A percentile compares a stretch with the other conserved stretches of the same genome.
These are phyloP conservation scores for Belgica antarctica DNA, from an alignment of 2,888 invertebrate species.

Conservation along the genomic window DNA sequence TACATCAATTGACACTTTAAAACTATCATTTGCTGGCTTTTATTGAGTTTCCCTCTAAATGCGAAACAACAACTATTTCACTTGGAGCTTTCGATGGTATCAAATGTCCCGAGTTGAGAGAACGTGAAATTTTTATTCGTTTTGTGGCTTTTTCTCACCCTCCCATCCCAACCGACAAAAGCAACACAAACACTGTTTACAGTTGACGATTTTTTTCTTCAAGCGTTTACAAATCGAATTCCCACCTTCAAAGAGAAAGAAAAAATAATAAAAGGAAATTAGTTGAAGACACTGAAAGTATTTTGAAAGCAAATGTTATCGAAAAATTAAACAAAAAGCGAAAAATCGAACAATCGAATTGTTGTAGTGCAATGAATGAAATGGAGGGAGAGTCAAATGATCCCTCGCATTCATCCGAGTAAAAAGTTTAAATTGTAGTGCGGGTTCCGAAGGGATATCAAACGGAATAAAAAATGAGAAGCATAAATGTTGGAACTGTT, in stretches of 20 bases:
- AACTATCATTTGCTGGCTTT: neutral
- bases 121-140: neutral
- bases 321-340: constrained; percentile 3
- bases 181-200: neutral
- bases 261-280: no score
- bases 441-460: no score
- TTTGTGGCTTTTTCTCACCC: neutral
- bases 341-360: constrained; percentile 29
- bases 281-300: constrained; percentile 14
- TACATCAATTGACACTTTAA: neutral
- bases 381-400: neutral
- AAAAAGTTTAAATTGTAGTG: neutral
- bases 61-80: neutral
- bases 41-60: neutral
- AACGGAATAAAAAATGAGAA: no score
- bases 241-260: constrained; percentile 7
- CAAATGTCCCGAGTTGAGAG: neutral
- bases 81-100: neutral
- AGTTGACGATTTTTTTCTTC: constrained; percentile 23
- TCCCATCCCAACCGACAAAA: constrained; percentile 13
- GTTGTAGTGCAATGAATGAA: constrained; percentile 27
- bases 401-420: neutral
- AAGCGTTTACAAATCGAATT: constrained; percentile 9
- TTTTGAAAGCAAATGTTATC: constrained; percentile 20
- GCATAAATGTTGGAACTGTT: constrained; percentile 13